Base-by-base conservation (phyloP, 1,140 invertebrate genomes). In the Microplitis demolitor region DNA sequence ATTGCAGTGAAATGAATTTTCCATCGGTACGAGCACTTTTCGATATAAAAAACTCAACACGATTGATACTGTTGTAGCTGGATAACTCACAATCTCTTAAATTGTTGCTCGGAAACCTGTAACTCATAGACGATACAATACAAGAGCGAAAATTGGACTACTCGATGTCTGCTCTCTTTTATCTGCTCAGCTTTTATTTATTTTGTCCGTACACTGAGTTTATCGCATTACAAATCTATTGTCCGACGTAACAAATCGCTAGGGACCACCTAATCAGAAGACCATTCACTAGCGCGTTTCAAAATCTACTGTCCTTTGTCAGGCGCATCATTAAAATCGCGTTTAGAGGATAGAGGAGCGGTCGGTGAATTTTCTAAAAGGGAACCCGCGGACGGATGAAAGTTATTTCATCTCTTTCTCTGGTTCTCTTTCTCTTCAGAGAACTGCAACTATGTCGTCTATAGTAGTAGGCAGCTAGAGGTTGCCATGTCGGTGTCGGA, bases 281-380 rank as follows among this genome's bases (percentile, higher is more conserved):
- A 66, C 75, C 70, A 81, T 81, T 81, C 79, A 80, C 37, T 50
- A 66, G 60, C 64, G 66, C 76, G 71, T 72, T 77, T 75, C 71
- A 71, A 72, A 78, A 76, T 76, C 60, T 61, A 60, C 60, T 70
- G 61, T 64, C 69, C 70, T 74, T 80, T 80, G 77, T 77, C 73
- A 53, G 69, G 72, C 78, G 78, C 78, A 77, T 80, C 78, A 82
- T 81, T 80, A 82, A 77, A 78, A 75, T 60, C 69, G 74, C 77
- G 76, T 78, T 82, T 78, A 78, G 77, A 78, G 75, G 74, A 75
- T 68, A 61, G 76, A 75, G 11, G 39, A 45, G 77, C 74, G 56
- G 77, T 75, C 71, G 56, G 64, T 79, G 78, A 78, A 79, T 79
- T 80, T 76, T 70, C 51, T 24, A 24, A 24, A 76, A 78, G 80